These are phyloP conservation scores for Jordanella pulchra DNA, from an alignment of 2,797 vertebrate species.

Conservation along the genomic window DNA sequence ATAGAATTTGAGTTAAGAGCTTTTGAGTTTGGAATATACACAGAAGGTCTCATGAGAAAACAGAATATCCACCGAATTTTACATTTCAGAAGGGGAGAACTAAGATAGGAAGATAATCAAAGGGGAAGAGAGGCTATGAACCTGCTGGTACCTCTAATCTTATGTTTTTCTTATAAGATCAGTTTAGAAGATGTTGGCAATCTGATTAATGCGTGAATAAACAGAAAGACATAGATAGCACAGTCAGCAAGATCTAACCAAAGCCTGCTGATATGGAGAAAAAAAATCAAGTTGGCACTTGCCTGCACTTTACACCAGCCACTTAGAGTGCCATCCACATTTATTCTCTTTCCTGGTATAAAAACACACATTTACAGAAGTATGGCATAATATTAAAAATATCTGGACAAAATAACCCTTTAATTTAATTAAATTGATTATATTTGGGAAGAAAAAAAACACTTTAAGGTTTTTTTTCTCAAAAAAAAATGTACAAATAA, in stretches of 20 bases:
- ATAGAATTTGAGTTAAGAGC: constrained; percentile 47
- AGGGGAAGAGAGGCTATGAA: neutral
- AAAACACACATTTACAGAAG: neutral
- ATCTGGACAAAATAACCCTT: neutral
- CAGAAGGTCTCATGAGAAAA: constrained; percentile 46
- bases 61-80: constrained; percentile 9
- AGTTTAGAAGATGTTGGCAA: neutral
- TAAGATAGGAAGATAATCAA: neutral
- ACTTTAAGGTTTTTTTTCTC: neutral
- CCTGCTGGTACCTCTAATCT: neutral
- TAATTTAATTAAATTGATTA: neutral
- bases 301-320: too few species aligned
- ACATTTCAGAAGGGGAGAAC: neutral
- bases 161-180: neutral
- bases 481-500: too few species aligned
- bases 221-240: neutral
- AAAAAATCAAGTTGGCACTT: too few species aligned
- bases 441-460: too few species aligned
- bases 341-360: too few species aligned
- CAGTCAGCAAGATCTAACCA: neutral
- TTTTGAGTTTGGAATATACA: constrained; percentile 68
- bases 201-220: neutral
- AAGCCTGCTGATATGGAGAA: neutral
- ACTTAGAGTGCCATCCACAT: too few species aligned
- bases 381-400: neutral